Conservation (phyloP, 2,797 vertebrate species). For the Taeniopygia guttata region DNA sequence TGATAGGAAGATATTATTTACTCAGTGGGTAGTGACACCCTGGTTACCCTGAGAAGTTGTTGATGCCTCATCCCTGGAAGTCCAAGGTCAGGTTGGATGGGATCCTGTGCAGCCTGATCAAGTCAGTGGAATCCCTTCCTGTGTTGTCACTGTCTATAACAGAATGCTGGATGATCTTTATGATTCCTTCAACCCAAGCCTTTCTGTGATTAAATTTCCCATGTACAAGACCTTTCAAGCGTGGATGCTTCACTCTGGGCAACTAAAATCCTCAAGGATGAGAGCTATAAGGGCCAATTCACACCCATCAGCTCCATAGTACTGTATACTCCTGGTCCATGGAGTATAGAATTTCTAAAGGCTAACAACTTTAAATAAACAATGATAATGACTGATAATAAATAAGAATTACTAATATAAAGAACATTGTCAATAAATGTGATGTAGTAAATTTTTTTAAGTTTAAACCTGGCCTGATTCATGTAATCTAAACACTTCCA, state of each 20-base stretch:
- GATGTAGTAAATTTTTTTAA: not conserved
- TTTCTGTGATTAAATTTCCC: not conserved
- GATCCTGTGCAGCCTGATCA: not conserved
- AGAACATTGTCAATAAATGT: not conserved
- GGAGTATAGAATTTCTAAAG: not conserved
- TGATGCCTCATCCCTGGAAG: not conserved
- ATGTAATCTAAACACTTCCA: not conserved
- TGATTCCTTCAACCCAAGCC: not conserved
- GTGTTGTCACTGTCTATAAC: no score
- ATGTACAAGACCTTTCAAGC: not conserved
- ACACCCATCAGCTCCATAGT: not conserved
- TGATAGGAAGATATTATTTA: not conserved
- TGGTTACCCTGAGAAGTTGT: not conserved
- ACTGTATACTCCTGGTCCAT: not conserved
- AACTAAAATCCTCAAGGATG: not conserved
- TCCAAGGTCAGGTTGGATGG: not conserved
- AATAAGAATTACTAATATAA: not conserved
- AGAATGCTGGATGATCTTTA: not conserved
- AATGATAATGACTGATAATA: not conserved
- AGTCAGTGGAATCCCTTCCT: not conserved
- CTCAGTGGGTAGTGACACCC: not conserved
- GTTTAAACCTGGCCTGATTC: not conserved
- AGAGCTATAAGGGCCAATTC: fast-evolving
- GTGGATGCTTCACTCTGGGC: not conserved
- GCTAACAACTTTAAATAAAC: not conserved